Conservation (phyloP, 2,888 invertebrate genomes). For the Drosophila robusta region DNA sequence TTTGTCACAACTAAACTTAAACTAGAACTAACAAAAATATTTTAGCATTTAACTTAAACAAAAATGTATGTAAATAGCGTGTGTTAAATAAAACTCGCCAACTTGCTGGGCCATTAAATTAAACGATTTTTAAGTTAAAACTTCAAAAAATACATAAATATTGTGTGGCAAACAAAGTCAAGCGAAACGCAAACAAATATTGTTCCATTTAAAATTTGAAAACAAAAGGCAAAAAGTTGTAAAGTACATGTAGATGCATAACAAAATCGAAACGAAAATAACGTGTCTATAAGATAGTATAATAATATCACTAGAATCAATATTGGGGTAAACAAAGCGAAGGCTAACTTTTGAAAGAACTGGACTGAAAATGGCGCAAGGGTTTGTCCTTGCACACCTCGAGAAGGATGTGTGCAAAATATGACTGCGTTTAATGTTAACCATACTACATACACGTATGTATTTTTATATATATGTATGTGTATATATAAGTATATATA, state of each 20-base stretch:
- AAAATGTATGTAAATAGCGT: constrained; percentile 51
- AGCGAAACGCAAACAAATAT: constrained; percentile 40
- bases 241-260: constrained; percentile 20
- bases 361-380: constrained; percentile 7
- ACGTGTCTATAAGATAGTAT: constrained; percentile 32
- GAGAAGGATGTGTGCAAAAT: constrained; percentile 42
- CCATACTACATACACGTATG: constrained; percentile 22
- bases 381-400: neutral
- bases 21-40: constrained; percentile 70
- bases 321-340: constrained; percentile 22
- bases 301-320: constrained; percentile 69
- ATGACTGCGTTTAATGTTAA: neutral
- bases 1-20: constrained; percentile 78
- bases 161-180: constrained; percentile 36
- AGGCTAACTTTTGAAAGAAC: constrained; percentile 14
- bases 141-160: constrained; percentile 19
- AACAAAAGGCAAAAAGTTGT: constrained; percentile 40
- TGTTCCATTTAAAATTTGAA: constrained; percentile 21
- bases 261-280: constrained; percentile 47
- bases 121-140: constrained; percentile 19
- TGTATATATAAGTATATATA: constrained; percentile 40
- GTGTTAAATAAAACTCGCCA: constrained; percentile 37
- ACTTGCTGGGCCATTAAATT: constrained; percentile 55
- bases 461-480: constrained; percentile 17
- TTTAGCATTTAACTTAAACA: constrained; percentile 57